Conservation (phyloP, 2,113 vertebrate species). For the Rattus norvegicus region DNA sequence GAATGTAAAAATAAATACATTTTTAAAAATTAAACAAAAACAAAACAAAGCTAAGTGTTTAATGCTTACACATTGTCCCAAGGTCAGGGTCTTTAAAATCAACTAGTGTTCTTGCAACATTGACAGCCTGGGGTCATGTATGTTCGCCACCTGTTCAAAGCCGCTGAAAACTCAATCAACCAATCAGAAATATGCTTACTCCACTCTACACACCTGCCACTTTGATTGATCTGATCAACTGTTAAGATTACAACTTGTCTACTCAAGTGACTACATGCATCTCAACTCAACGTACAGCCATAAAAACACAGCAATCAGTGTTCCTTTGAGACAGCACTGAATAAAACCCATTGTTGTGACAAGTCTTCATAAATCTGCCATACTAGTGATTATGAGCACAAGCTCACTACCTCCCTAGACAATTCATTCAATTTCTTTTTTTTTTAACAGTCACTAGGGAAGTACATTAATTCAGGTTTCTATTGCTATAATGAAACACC, state of each 20-base stretch:
- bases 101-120: neutral
- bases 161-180: neutral
- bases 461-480: too few species aligned
- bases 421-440: neutral
- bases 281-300: neutral
- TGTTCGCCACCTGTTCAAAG: neutral
- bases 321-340: neutral
- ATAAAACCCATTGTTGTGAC: neutral
- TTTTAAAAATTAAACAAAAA: too few species aligned
- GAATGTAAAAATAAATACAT: too few species aligned
- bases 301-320: neutral
- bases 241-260: neutral
- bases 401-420: neutral
- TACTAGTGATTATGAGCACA: neutral
- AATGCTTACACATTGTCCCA: neutral
- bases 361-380: neutral
- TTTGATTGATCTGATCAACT: neutral
- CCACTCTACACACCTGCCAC: neutral
- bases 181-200: neutral
- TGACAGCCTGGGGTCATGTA: neutral
- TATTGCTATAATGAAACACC: neutral
- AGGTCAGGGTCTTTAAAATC: neutral
- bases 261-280: neutral
- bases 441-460: neutral
- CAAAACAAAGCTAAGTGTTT: too few species aligned